phyloP scores from a whole-genome alignment of 2,113 vertebrate species.

The Columba livia region DNA sequence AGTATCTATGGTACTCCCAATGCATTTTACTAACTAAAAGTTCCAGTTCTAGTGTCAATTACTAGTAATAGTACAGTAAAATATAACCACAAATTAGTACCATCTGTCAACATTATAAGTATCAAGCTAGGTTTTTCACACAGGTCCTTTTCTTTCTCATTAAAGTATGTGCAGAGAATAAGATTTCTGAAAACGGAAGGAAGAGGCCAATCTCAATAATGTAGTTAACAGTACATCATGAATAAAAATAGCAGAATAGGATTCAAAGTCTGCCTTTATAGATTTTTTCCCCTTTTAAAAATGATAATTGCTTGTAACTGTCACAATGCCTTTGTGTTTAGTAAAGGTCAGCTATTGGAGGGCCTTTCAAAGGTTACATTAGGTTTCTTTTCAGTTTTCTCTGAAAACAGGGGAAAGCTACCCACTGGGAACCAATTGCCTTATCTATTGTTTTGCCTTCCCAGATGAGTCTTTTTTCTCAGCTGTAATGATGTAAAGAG shows the following conservation, averaged over 20 bases:
- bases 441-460: background rate
- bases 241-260: background rate
- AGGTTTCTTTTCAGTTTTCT: background rate
- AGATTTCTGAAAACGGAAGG: background rate
- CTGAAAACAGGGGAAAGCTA: background rate
- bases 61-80: background rate
- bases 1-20: background rate
- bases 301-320: background rate
- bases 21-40: background rate
- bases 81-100: slow-evolving; percentile 23
- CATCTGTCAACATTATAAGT: background rate
- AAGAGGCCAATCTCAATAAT: background rate
- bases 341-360: background rate
- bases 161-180: background rate
- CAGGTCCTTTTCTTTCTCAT: background rate
- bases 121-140: background rate
- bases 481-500: background rate
- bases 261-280: background rate
- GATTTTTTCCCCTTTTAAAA: background rate
- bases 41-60: background rate
- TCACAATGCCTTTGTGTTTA: background rate
- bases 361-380: background rate
- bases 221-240: background rate
- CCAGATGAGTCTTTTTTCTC: background rate
- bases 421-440: background rate